Percentiles rank a stretch among this genome's conserved stretches.
These are phyloP conservation scores for Epinephelus malabaricus DNA, from an alignment of 2,797 vertebrate genomes.

Conservation along the genomic window DNA sequence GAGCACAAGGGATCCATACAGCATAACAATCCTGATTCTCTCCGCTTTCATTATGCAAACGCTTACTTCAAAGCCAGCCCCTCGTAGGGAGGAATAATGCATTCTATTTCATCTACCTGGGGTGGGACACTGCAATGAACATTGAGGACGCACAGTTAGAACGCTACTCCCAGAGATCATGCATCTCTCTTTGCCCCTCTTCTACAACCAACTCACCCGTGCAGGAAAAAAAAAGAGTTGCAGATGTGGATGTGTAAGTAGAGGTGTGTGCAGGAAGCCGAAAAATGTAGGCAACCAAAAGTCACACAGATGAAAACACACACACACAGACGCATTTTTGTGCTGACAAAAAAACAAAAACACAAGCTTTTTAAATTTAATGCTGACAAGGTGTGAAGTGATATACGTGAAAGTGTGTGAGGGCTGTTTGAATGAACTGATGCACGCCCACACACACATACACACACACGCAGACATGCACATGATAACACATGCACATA, in stretches of 20 bases:
- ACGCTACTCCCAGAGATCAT: slow-evolving; percentile 44
- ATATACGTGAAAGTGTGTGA: slow-evolving; percentile 23
- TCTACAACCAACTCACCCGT: slow-evolving; percentile 20
- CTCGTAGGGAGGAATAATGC: slow-evolving; percentile 80
- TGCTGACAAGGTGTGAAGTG: slow-evolving; percentile 33
- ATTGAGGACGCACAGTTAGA: slow-evolving; percentile 46
- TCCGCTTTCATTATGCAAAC: slow-evolving; percentile 82
- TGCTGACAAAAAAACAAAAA: neutral
- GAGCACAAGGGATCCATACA: slow-evolving; percentile 63
- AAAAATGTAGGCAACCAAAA: neutral
- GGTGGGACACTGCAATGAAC: slow-evolving; percentile 69
- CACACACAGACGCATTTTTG: neutral
- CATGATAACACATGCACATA: slow-evolving; percentile 50
- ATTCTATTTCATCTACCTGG: slow-evolving; percentile 85
- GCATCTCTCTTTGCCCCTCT: slow-evolving; percentile 33
- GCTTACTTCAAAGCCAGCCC: slow-evolving; percentile 81
- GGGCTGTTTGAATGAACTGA: slow-evolving; percentile 23
- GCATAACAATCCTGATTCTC: slow-evolving; percentile 80
- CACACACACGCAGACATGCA: slow-evolving; percentile 12
- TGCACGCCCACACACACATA: slow-evolving; percentile 15
- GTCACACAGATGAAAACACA: neutral
- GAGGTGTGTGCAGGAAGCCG: neutral
- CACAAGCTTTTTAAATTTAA: slow-evolving; percentile 6
- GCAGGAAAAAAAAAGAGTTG: slow-evolving; percentile 1
- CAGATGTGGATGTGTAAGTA: neutral